phyloP scores from a whole-genome alignment of 2,888 invertebrate species.

The Cancer borealis region DNA sequence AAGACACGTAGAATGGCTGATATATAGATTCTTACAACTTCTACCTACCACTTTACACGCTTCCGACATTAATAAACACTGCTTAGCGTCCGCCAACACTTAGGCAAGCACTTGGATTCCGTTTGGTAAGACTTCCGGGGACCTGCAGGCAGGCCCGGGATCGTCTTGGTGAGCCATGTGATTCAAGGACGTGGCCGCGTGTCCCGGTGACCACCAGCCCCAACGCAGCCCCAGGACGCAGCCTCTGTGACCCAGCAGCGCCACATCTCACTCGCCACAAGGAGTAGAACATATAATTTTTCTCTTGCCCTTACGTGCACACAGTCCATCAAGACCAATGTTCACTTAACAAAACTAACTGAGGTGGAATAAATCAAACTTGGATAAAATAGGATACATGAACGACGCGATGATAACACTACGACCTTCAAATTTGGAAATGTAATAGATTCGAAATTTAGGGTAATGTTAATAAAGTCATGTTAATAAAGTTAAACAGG shows the following conservation, averaged over 20 bases:
- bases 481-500: too few species aligned
- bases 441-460: too few species aligned
- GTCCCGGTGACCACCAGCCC: conserved; percentile 29
- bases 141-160: background rate
- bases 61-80: conserved; percentile 30
- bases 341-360: background rate
- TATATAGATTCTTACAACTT: conserved; percentile 38
- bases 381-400: background rate
- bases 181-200: conserved; percentile 43
- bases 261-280: background rate
- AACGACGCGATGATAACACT: background rate
- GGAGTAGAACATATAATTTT: background rate
- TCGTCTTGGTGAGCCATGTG: conserved; percentile 35
- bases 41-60: conserved; percentile 26
- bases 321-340: background rate
- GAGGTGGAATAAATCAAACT: background rate
- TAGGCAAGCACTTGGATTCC: conserved; percentile 45
- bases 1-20: conserved; percentile 41
- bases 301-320: background rate
- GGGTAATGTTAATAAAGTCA: too few species aligned
- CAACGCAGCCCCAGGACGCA: conserved; percentile 6
- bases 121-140: conserved; percentile 20
- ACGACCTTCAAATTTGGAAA: too few species aligned
- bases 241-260: background rate
- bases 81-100: conserved; percentile 28